Evolutionary conservation across 2,113 vertebrate species (phyloP), one percentile per base, ranked within the genome.

Genomic region (Aspiorhynchus laticeps): DNA sequence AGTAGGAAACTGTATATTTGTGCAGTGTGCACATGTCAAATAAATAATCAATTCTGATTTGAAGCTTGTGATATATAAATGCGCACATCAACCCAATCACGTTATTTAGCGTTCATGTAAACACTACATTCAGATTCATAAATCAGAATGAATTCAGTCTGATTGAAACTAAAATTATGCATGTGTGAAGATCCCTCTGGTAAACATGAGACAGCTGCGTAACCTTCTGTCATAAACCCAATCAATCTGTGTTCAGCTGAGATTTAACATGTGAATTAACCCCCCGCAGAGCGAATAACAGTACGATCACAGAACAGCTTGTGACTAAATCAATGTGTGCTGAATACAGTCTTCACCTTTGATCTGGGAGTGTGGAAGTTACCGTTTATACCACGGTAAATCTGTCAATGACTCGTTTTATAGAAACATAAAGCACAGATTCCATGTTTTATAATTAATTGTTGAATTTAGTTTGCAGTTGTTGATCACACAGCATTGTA

Each of bases 181-280:
- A 41, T 41, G 41, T 41, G n/a, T 31, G 26, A 28, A 65, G 26
- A 31, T 67, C 14, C 28, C 12, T 1, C n/a, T 5, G 10, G 26
- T 65, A 28, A 65, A 65, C 61, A 65, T 2, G 61, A 65, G 11
- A 63, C n/a, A 26, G 24, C n/a, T 26, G 15, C 15, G 12, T 67
- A 31, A 67, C 63, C 63, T 67, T 31, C 63, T 67, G 26, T 67
- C 63, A 67, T 56, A 63, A 71, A 21, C 61, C 67, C 80, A 81
- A 80, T 78, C 77, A 69, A 41, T 59, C 41, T 43, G 8, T 24
- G 38, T 11, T n/a, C n/a, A n/a, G n/a, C n/a, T n/a, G n/a, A n/a
- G n/a, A n/a, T n/a, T 67, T 3, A 36, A 33, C 31, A 53, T 80
- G 46, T 67, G 26, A 74, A 33, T 69, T 56, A 74, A 61, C 31